phyloP scores from a whole-genome alignment of 92 coral and sea anemone genomes.

The Bergia sp. region DNA sequence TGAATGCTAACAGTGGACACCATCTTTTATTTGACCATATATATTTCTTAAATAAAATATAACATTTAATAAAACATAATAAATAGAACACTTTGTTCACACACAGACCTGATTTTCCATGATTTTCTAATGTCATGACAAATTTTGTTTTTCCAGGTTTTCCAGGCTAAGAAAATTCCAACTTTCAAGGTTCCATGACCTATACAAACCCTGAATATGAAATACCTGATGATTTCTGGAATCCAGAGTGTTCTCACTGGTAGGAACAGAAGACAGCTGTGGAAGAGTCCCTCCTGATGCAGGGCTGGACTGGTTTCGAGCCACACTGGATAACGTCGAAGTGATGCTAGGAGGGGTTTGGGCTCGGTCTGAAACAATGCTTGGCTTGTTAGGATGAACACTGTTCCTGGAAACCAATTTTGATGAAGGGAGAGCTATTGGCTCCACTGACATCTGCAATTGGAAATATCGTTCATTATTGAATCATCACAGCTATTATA shows the following conservation, averaged over 20 bases:
- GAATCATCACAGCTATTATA: not conserved
- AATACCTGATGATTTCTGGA: slow-evolving; percentile 73
- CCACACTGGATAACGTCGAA: slow-evolving; percentile 49
- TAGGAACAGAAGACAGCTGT: slow-evolving; percentile 60
- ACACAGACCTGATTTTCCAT: too few relatives aligned
- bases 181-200: not conserved
- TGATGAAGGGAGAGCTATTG: slow-evolving; percentile 66
- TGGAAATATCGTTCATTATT: not conserved
- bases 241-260: slow-evolving; percentile 67
- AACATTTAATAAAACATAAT: too few relatives aligned
- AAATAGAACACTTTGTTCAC: too few relatives aligned
- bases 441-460: slow-evolving; percentile 49
- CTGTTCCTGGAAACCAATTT: slow-evolving; percentile 61
- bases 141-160: not conserved
- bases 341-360: slow-evolving; percentile 63
- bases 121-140: not conserved
- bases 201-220: not conserved
- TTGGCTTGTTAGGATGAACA: slow-evolving; percentile 54
- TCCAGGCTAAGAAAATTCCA: not conserved
- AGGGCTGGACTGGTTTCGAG: slow-evolving; percentile 54
- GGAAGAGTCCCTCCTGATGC: slow-evolving; percentile 47
- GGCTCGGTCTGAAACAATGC: slow-evolving; percentile 54
- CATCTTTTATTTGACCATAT: too few relatives aligned
- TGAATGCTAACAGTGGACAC: too few relatives aligned
- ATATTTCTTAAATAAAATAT: too few relatives aligned